Conservation (phyloP, 2,113 vertebrate species). For the Eolophus roseicapilla region DNA sequence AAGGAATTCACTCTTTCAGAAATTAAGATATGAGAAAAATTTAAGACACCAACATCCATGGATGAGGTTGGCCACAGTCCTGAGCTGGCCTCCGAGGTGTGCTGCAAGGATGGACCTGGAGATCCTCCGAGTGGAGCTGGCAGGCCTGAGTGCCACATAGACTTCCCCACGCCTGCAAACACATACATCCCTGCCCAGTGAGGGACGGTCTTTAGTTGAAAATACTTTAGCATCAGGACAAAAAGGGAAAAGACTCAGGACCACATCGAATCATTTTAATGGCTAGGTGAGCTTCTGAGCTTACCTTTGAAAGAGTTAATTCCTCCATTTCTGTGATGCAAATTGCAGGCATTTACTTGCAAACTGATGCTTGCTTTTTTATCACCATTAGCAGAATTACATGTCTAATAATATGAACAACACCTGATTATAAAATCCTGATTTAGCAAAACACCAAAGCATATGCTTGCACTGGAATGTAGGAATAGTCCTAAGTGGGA, state of each 20-base stretch:
- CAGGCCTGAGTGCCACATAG: accelerated
- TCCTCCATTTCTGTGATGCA: background rate
- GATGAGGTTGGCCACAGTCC: background rate
- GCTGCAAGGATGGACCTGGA: background rate
- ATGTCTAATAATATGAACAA: background rate
- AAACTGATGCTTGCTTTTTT: background rate
- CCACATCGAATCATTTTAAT: background rate
- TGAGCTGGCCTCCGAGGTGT: background rate
- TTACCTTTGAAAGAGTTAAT: constrained; percentile 4
- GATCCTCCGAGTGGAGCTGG: background rate
- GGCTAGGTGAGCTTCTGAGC: background rate
- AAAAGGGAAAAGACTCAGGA: background rate
- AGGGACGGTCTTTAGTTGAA: background rate
- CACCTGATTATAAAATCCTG: background rate
- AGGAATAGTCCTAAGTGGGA: background rate
- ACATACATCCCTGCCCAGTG: accelerated
- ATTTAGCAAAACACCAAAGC: constrained; percentile 15
- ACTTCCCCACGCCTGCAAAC: background rate
- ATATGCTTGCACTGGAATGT: background rate
- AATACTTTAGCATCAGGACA: background rate
- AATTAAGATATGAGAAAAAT: background rate
- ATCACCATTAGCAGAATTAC: background rate
- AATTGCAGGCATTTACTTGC: background rate
- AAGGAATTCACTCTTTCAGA: background rate
- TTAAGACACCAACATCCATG: background rate